These are phyloP conservation scores for Nesometra sesokonis DNA, from an alignment of 35 echinoderm and acorn worm genomes.

Conservation along the genomic window DNA sequence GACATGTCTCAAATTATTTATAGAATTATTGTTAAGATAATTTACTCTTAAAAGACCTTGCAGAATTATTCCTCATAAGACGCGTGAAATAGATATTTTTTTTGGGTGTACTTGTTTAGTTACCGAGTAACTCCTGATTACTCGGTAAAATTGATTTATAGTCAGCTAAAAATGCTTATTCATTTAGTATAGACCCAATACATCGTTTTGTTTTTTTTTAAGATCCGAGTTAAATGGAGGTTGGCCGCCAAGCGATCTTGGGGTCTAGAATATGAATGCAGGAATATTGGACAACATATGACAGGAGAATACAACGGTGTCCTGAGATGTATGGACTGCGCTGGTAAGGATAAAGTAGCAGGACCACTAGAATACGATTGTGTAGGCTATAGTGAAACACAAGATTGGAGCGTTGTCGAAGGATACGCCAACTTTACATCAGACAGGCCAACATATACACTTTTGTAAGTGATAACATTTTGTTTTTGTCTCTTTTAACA, in stretches of 20 bases:
- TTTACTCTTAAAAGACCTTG: too few relatives aligned
- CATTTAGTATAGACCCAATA: too few relatives aligned
- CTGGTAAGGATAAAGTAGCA: background rate
- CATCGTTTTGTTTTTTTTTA: too few relatives aligned
- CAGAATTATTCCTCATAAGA: too few relatives aligned
- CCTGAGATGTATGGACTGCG: background rate
- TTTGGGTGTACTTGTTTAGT: too few relatives aligned
- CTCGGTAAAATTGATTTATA: too few relatives aligned
- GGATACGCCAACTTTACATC: background rate
- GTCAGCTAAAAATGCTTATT: too few relatives aligned
- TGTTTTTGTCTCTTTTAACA: too few relatives aligned
- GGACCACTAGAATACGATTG: background rate
- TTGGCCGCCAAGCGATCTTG: background rate
- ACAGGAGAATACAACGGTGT: background rate
- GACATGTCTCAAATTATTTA: too few relatives aligned
- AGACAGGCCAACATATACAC: background rate
- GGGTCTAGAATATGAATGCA: background rate
- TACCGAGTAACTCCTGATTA: too few relatives aligned
- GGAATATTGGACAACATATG: background rate
- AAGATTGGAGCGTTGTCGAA: background rate
- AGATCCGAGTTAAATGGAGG: background rate
- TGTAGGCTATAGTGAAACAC: background rate
- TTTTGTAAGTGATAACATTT: constrained; percentile 1
- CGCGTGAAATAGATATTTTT: too few relatives aligned
- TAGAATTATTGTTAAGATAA: too few relatives aligned